Evolutionary conservation across 2,113 vertebrate species (phyloP).

Genomic region (Tragelaphus scriptus): DNA sequence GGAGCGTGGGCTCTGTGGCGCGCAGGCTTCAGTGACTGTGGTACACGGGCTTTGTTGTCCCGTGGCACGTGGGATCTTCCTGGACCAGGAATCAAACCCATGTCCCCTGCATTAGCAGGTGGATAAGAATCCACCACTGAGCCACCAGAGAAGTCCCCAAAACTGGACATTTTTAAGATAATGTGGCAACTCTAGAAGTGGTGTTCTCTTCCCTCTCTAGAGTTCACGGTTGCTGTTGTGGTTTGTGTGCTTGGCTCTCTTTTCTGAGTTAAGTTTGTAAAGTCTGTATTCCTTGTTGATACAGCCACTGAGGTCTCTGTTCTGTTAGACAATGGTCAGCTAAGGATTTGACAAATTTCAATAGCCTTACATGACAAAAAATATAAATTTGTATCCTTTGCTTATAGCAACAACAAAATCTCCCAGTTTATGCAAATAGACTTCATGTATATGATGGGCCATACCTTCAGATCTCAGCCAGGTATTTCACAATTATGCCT

Average conservation of each 20-base stretch:
- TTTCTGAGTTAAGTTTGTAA: neutral
- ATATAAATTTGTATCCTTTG: neutral
- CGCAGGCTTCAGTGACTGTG: neutral
- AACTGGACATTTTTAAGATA: neutral
- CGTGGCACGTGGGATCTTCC: neutral
- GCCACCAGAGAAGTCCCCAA: neutral
- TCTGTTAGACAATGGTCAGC: neutral
- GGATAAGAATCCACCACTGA: neutral
- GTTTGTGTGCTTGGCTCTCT: neutral
- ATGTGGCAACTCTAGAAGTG: neutral
- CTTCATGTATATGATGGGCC: neutral
- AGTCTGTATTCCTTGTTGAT: neutral
- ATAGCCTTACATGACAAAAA: neutral
- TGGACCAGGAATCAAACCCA: neutral
- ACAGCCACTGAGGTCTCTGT: neutral
- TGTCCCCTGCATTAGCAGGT: neutral
- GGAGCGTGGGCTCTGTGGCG: no score
- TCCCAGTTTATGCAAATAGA: neutral
- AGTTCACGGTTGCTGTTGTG: neutral
- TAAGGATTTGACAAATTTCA: neutral
- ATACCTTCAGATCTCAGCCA: neutral
- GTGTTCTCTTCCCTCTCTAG: neutral
- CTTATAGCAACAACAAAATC: neutral
- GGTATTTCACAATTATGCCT: neutral
- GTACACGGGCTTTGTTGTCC: neutral